Evolutionary conservation across 2,888 invertebrate genomes (phyloP), one percentile per base, ranked within the genome.

Genomic region (Caenorhabditis sinica): DNA sequence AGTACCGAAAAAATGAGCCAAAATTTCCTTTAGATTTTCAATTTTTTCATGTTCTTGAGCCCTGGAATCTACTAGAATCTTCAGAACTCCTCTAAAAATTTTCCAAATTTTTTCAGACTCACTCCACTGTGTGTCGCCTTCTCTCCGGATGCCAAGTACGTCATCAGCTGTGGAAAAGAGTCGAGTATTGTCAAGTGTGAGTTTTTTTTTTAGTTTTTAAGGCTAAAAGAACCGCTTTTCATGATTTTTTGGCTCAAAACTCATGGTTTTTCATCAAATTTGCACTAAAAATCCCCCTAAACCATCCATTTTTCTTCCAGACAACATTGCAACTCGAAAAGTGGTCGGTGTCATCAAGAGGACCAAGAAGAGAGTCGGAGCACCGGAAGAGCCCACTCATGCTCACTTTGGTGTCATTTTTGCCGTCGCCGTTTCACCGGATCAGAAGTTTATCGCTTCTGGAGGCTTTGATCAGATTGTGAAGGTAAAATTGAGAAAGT

Each of bases 151-250:
- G 85, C 86, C 6, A 74, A 88, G 33, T 90, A 72, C 71, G 63
- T 90, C 25, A 86, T 91, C 43, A 91, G 91, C 40, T 86, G 87
- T 56, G 90, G 90, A 71, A 92, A 92, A 76, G 92, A 92, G 56
- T 90, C 91, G n/a, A 84, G 86, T 33, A 89, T 92, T 60, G 89
- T 91, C 17, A 92, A 92, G 82, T 92, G 92, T 91, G 49, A 79
- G 87, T 43, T n/a, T n/a, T n/a, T n/a, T n/a, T n/a, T n/a, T n/a
- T n/a, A n/a, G n/a, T n/a, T n/a, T n/a, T n/a, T n/a, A n/a, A n/a
- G n/a, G n/a, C n/a, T n/a, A n/a, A n/a, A n/a, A n/a, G n/a, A n/a
- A n/a, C n/a, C n/a, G n/a, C n/a, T n/a, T n/a, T n/a, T n/a, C n/a
- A n/a, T n/a, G n/a, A n/a, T n/a, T n/a, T n/a, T n/a, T n/a, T n/a